A percentile compares a stretch with the other conserved stretches of the same genome.
Conservation (phyloP, 2,888 invertebrate species). For the Euproctis similis region DNA sequence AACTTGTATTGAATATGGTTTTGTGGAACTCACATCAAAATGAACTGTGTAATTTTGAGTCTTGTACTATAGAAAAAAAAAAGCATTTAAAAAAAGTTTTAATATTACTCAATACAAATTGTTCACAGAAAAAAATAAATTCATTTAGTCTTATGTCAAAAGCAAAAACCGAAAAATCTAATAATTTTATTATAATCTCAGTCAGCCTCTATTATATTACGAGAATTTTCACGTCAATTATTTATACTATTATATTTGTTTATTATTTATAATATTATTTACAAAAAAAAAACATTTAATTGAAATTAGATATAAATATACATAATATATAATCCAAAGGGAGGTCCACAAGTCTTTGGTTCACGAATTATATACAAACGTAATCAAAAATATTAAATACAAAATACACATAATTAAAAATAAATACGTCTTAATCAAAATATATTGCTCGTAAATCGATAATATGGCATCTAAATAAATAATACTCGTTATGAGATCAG, state of each 20-base stretch:
- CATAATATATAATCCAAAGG: slow-evolving; percentile 55
- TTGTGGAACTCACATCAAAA: too few relatives aligned
- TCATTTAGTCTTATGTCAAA: too few relatives aligned
- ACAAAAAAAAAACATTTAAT: too few relatives aligned
- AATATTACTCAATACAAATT: too few relatives aligned
- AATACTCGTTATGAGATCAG: slow-evolving; percentile 74
- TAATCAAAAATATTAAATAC: too few relatives aligned
- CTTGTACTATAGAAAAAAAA: too few relatives aligned
- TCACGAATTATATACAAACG: slow-evolving; percentile 61
- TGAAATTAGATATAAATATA: slow-evolving; percentile 19
- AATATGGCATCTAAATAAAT: slow-evolving; percentile 75
- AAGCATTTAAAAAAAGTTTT: too few relatives aligned
- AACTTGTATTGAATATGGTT: too few relatives aligned
- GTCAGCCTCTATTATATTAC: slow-evolving; percentile 41
- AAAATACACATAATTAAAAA: slow-evolving; percentile 42
- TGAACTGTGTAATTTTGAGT: too few relatives aligned
- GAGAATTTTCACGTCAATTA: slow-evolving; percentile 45
- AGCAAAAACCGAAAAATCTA: too few relatives aligned
- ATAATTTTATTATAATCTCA: slow-evolving; percentile 34
- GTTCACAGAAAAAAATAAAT: too few relatives aligned
- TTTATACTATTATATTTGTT: slow-evolving; percentile 31
- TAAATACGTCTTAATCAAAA: slow-evolving; percentile 52
- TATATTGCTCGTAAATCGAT: slow-evolving; percentile 56
- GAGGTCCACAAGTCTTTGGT: slow-evolving; percentile 65
- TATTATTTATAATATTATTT: slow-evolving; percentile 40